Evolutionary conservation across 2,888 invertebrate species (phyloP).

Genomic region (Ophonus ardosiacus): DNA sequence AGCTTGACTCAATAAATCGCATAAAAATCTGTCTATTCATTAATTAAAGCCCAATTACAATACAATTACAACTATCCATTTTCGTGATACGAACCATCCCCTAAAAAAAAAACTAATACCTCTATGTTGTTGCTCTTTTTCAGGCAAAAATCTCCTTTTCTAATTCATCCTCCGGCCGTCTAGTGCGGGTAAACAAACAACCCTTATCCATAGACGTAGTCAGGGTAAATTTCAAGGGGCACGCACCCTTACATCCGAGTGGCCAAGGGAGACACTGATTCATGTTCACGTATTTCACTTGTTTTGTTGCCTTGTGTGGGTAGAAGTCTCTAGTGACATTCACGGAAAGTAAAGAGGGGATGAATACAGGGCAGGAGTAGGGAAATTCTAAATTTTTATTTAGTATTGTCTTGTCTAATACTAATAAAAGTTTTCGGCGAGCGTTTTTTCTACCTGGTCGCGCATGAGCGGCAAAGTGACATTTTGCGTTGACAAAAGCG

Average conservation of each 20-base stretch:
- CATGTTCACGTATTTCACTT: constrained; percentile 15
- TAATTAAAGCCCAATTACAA: too few relatives aligned
- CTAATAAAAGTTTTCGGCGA: too few relatives aligned
- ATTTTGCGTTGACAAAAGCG: too few relatives aligned
- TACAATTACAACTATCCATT: not conserved
- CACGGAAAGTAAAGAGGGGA: not conserved
- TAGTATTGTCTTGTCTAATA: too few relatives aligned
- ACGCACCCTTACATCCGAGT: not conserved
- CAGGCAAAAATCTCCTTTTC: not conserved
- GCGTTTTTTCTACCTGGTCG: too few relatives aligned
- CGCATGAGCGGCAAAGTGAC: too few relatives aligned
- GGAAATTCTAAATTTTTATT: not conserved
- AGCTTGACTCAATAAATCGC: too few relatives aligned
- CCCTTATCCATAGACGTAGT: not conserved
- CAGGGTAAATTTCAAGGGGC: not conserved
- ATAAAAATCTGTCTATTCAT: too few relatives aligned
- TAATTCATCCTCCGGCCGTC: not conserved
- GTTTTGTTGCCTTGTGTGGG: not conserved
- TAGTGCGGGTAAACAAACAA: not conserved
- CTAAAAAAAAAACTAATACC: not conserved
- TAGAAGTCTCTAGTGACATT: not conserved
- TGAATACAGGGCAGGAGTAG: not conserved
- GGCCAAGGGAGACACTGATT: constrained; percentile 35
- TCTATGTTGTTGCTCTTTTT: not conserved
- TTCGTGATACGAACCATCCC: not conserved